Evolutionary conservation across 2,113 vertebrate genomes (phyloP), one percentile per base, ranked within the genome.

Genomic region (Pterocles burchelli): DNA sequence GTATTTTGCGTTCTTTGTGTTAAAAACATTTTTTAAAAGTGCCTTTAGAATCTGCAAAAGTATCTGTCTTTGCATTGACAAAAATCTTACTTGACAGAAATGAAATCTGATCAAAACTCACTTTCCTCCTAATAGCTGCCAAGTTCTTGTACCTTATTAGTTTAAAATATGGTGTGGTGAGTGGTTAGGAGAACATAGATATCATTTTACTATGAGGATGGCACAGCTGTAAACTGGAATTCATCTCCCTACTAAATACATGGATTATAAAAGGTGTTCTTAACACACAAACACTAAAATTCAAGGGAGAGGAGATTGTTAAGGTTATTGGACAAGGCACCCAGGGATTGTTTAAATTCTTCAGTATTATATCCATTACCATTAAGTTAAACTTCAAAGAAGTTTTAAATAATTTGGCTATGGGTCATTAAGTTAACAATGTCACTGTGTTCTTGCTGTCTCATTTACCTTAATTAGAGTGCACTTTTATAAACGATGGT

Each of bases 401-500:
- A 96, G 71, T 96, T 94, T 93, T 78, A 93, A 94, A 66, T 96
- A 94, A 95, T 91, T 85, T 94, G 88, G 62, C 63, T 65, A 17
- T 28, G 89, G 97, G 92, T 96, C 95, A 85, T 96, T 93, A 96
- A 96, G 90, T 94, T 94, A 89, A 43, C 95, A 97, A 88, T 96
- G 96, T 93, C 94, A 97, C 76, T n/a, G 84, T 93, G 91, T 66
- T 96, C 94, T 95, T 97, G 88, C 90, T 90, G 72, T 95, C 90
- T 96, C 95, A 48, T 97, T 97, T 95, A 85, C 89, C 93, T 96
- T 97, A 96, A 97, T 96, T 97, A 93, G 92, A 91, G 75, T 93
- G 91, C 88, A 87, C 84, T 96, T 93, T 61, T 70, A 61, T 93
- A 93, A 90, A 91, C 0, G 48, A 85, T 45, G 72, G 88, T 46